Evolutionary conservation across 2,888 invertebrate species (phyloP), one percentile per base, ranked within the genome.

Genomic region (Fabriciana adippe): DNA sequence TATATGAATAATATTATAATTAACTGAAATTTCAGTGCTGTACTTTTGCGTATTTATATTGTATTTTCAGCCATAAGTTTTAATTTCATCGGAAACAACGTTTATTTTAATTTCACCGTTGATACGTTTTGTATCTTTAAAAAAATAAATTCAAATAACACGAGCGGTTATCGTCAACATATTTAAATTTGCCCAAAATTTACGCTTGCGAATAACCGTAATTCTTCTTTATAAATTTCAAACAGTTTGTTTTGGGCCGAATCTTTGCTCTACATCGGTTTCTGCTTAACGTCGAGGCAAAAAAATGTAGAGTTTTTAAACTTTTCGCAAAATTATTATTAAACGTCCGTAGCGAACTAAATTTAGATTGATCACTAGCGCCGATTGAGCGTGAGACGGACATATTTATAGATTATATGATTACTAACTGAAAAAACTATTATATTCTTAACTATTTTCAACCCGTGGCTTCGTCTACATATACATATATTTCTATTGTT

Each of bases 131-230:
- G 2, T 41, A 11, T 41, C 35, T 41, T 41, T 41, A 41, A 41
- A 11, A 26, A 41, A 41, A 41, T 41, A 41, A 41, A 41, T 41
- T 41, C 35, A 41, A 41, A 41, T 41, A 41, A 41, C 35, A 8
- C 11, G 35, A 41, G 35, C 35, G 35, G 35, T 41, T 41, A 41
- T 41, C n/a, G 2, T 16, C 13, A 13, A 13, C 35, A 57, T 18
- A 18, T 45, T 16, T 16, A 45, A 16, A 57, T 41, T 41, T 41
- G 55, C 67, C 68, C 67, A 66, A 64, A 68, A 72, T 73, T 26
- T 73, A 71, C 79, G 85, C 82, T 84, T 78, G 78, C 84, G 81
- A 85, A 11, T 11, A 41, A 41, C 35, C 35, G 70, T 81, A 79
- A 82, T 78, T 73, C 78, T 74, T 73, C 63, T 55, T 73, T 18